Conservation (phyloP, 1,140 invertebrate genomes). For the Argopecten irradians region DNA sequence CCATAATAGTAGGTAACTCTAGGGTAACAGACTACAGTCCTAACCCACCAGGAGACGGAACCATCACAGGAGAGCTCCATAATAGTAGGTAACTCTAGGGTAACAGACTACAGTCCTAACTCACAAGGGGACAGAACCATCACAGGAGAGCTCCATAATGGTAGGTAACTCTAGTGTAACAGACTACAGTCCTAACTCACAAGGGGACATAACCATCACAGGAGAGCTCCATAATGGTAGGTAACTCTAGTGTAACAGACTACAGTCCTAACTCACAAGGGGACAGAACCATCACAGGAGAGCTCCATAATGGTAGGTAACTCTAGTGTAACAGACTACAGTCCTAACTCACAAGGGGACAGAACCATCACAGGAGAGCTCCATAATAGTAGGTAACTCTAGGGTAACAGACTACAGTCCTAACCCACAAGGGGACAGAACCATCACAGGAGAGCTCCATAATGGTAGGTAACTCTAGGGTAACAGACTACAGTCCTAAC, state of each 20-base stretch:
- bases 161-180: neutral
- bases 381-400: constrained; percentile 89
- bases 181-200: too few species aligned
- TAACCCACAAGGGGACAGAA: neutral
- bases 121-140: neutral
- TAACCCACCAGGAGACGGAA: too few species aligned
- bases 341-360: constrained; percentile 84
- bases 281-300: neutral
- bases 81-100: too few species aligned
- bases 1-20: too few species aligned
- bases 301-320: neutral
- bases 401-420: neutral
- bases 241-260: neutral
- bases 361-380: constrained; percentile 93
- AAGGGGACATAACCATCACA: constrained; percentile 88
- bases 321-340: too few species aligned
- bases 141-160: neutral
- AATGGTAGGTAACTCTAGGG: neutral
- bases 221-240: constrained; percentile 94
- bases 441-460: neutral
- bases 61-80: too few species aligned
- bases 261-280: neutral
- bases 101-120: neutral
- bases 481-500: too few species aligned
- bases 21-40: too few species aligned